Base-by-base conservation (phyloP, 2,888 invertebrate species). In the Cephonodes hylas region DNA sequence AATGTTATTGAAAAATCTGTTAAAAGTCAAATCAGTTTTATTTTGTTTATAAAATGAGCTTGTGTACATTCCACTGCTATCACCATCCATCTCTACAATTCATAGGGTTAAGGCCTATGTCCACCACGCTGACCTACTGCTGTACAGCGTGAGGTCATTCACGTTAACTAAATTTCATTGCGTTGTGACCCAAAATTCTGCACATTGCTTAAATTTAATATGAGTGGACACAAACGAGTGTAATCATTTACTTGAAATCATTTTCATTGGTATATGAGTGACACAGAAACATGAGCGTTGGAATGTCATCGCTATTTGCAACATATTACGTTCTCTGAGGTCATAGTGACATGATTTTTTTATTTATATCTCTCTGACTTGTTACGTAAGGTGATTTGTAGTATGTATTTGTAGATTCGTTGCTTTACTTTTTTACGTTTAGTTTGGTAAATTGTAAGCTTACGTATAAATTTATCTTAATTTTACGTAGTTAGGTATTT, bases 211-310 rank as follows among this genome's bases (percentile, higher is more conserved):
- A 15, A 56, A 56, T 58, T 58, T 42, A 53, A 53, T 31, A 53
- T 27, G 34, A 57, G 57, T 20, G 34, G 34, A 58, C 38, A 20
- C 22, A 58, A 58, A 58, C 23, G 8, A 6, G 13, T n/a, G 53
- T 18, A 53, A 53, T 53, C 53, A 53, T 53, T 53, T 53, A 53
- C 53, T 53, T 53, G 53, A 53, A 53, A 58, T 38, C 22, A 57
- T 42, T 58, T 23, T 18, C 34, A 57, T 22, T 58, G 38, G 23
- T 18, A 42, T 58, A 22, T 58, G 22, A 42, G 22, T 53, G 53
- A 53, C 53, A 31, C 53, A 53, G 53, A 53, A 53, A 53, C 53
- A 53, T 53, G 18, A 53, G 31, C 27, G 48, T 8, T 53, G 18
- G 31, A 53, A 31, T 53, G 53, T 53, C 53, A 53, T 53, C 53